Evolutionary conservation across 2,888 invertebrate genomes (phyloP).

Genomic region (Acheta domesticus): DNA sequence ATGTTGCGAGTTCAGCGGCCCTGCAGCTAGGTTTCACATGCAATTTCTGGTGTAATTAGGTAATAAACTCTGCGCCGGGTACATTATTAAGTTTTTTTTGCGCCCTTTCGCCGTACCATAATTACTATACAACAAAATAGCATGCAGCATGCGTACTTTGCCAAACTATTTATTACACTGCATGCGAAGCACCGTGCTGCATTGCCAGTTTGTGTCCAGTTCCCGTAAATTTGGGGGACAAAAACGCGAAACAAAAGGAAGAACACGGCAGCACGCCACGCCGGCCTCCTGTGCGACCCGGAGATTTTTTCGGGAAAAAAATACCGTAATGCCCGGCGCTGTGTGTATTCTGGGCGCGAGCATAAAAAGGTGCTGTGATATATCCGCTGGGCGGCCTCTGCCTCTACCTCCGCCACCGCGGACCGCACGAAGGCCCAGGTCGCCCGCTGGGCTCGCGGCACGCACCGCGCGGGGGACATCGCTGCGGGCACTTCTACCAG

Average conservation of each 20-base stretch:
- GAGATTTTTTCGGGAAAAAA: conserved; percentile 8
- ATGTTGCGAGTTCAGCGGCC: too few species aligned
- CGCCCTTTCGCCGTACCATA: neutral
- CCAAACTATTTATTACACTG: neutral
- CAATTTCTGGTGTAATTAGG: conserved; percentile 6
- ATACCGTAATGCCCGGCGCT: neutral
- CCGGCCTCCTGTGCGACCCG: neutral
- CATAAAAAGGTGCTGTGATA: conserved; percentile 7
- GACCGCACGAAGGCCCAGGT: neutral
- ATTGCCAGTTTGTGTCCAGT: neutral
- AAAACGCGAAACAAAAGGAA: conserved; percentile 18
- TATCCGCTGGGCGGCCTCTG: neutral
- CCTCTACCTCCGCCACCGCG: neutral
- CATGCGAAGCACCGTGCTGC: neutral
- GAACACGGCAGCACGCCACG: neutral
- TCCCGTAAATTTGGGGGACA: neutral
- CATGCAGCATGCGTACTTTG: conserved; percentile 9
- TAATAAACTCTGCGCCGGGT: neutral
- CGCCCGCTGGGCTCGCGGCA: too few species aligned
- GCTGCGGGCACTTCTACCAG: too few species aligned
- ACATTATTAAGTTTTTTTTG: neutral
- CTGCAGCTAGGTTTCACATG: neutral
- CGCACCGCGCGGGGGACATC: too few species aligned
- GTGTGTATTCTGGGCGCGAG: neutral
- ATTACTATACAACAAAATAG: conserved; percentile 6